Percentiles rank a stretch among this genome's conserved stretches.
phyloP scores from a whole-genome alignment of 2,888 invertebrate genomes.

The Athalia circularis region DNA sequence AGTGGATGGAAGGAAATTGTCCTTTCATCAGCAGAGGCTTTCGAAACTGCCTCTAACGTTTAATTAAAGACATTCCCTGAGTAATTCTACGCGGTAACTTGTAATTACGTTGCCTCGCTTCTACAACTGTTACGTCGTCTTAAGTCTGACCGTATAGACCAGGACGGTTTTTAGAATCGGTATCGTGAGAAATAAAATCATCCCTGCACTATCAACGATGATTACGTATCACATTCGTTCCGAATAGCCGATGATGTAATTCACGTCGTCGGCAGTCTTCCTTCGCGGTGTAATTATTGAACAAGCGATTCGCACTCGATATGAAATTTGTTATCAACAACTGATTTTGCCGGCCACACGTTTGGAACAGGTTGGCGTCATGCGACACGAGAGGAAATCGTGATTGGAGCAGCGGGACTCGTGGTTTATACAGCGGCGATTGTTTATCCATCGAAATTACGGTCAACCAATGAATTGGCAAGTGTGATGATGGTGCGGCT shows the following conservation, averaged over 20 bases:
- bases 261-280: background rate
- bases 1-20: conserved; percentile 72
- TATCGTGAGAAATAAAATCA: background rate
- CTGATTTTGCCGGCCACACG: conserved; percentile 15
- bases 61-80: conserved; percentile 73
- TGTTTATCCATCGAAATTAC: conserved; percentile 69
- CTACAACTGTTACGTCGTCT: conserved; percentile 69
- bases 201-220: background rate
- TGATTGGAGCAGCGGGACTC: conserved; percentile 60
- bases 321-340: conserved; percentile 37
- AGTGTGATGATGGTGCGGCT: conserved; percentile 68
- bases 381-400: conserved; percentile 55
- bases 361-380: background rate
- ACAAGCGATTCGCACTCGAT: conserved; percentile 25
- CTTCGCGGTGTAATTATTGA: conserved; percentile 8
- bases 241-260: background rate
- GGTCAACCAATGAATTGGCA: conserved; percentile 66
- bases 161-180: background rate
- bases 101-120: conserved; percentile 71
- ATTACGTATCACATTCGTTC: background rate
- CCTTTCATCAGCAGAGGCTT: conserved; percentile 72
- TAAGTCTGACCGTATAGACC: conserved; percentile 59
- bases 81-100: conserved; percentile 65
- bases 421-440: conserved; percentile 60
- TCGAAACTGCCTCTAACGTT: conserved; percentile 71